Conservation (phyloP, 92 coral and sea anemone species). For the Porites evermanni region DNA sequence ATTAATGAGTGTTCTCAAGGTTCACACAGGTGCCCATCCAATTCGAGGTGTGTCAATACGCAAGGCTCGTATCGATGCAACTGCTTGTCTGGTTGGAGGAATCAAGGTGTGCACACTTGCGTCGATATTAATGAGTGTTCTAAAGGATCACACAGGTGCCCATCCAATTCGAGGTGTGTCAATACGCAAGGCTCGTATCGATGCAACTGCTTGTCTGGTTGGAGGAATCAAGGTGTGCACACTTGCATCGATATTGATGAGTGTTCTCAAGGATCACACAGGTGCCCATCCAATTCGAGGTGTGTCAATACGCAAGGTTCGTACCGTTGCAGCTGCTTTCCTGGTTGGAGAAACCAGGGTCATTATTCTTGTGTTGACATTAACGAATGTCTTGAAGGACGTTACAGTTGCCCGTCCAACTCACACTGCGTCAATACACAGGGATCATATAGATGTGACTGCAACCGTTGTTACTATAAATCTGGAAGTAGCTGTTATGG, state of each 20-base stretch:
- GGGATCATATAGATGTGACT: slow-evolving; percentile 69
- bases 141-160: slow-evolving; percentile 39
- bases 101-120: slow-evolving; percentile 22
- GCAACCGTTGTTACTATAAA: slow-evolving; percentile 67
- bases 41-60: slow-evolving; percentile 47
- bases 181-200: slow-evolving; percentile 61
- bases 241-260: slow-evolving; percentile 57
- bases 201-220: slow-evolving; percentile 53
- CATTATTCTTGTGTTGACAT: slow-evolving; percentile 35
- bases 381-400: slow-evolving; percentile 51
- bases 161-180: slow-evolving; percentile 38
- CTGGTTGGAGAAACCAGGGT: slow-evolving; percentile 30
- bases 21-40: slow-evolving; percentile 34
- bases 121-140: slow-evolving; percentile 57
- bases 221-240: slow-evolving; percentile 58
- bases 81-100: slow-evolving; percentile 45
- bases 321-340: slow-evolving; percentile 38
- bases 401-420: slow-evolving; percentile 31
- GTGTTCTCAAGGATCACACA: slow-evolving; percentile 30
- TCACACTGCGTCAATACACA: slow-evolving; percentile 56
- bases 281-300: slow-evolving; percentile 44
- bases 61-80: slow-evolving; percentile 52
- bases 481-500: slow-evolving; percentile 56
- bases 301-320: slow-evolving; percentile 56
- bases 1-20: slow-evolving; percentile 50